Base-by-base conservation (phyloP, 1,140 invertebrate genomes). In the Calliphora vicina region DNA sequence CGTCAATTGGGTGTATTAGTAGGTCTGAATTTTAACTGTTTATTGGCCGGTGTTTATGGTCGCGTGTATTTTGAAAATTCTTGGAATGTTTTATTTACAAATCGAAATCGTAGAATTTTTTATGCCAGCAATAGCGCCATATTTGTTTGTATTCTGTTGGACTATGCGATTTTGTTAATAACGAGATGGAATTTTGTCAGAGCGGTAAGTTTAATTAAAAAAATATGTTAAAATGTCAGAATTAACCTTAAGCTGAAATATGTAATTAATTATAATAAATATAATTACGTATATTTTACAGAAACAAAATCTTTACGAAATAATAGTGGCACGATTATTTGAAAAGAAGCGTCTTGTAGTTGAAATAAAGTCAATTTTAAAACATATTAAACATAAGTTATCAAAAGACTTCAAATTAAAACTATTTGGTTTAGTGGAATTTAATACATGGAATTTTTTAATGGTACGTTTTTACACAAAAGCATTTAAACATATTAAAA, bases 91-190 rank as follows among this genome's bases (percentile, higher is more conserved):
- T 45, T 89, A 20, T 88, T 89, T 27, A 83, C 83, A 0, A 84
- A 84, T 4, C 85, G 85, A 23, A 84, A 84, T 45, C 84, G 76
- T 12, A 82, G 87, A 50, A 76, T 89, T 80, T 89, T 89, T 76
- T 88, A 88, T 81, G 88, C 88, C 0, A 84, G 82, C n/a, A 89
- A 88, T 81, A 80, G 78, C 0, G 85, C 72, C 20, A 89, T 89
- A 61, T 89, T 85, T 57, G 86, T 87, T 45, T 88, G 86, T 29
- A 89, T 89, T 23, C 82, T 82, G 5, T 86, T 86, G 43, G 88
- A 89, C 81, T 89, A 89, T 76, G 1, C 81, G 0, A 85, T 86
- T 29, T 26, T 89, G 2, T 81, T 87, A 26, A 4, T 84, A 10
- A 76, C 85, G 1, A 83, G 87, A 17, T 45, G 9, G 0, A 50